Evolutionary conservation across 2,113 vertebrate species (phyloP).

Genomic region (Scolopax mira): DNA sequence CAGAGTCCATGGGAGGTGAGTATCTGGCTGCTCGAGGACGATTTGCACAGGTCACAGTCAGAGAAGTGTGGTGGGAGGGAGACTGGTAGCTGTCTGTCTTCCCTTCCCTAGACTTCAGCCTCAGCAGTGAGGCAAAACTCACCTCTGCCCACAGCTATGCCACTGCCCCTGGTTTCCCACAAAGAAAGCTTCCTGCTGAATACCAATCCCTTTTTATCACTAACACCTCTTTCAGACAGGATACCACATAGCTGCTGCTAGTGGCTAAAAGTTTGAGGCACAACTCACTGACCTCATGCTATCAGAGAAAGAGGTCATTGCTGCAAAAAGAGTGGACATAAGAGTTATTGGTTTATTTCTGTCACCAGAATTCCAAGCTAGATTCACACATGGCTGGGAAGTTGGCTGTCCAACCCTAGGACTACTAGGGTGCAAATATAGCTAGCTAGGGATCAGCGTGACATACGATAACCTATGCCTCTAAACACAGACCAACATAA

Average conservation of each 20-base stretch:
- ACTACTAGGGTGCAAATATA: neutral
- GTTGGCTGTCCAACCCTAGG: neutral
- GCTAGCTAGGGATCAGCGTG: neutral
- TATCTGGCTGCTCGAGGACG: neutral
- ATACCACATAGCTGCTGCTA: rapidly evolving
- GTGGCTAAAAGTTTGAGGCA: neutral
- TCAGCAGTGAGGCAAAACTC: neutral
- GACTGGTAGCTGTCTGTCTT: neutral
- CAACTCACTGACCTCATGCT: neutral
- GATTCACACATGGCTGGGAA: neutral
- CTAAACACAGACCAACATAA: neutral
- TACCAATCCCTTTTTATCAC: neutral
- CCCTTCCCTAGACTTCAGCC: neutral
- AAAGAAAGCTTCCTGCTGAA: neutral
- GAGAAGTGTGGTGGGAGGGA: neutral
- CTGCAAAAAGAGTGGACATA: neutral
- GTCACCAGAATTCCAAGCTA: neutral
- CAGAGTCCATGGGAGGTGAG: neutral
- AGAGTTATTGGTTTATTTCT: neutral
- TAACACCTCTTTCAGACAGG: neutral
- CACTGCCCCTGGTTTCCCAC: neutral
- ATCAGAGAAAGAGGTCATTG: neutral
- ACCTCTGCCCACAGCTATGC: neutral
- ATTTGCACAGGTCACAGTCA: neutral
- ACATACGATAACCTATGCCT: neutral